These are phyloP conservation scores for Carassius carassius DNA, from an alignment of 2,113 vertebrate genomes.

Conservation along the genomic window DNA sequence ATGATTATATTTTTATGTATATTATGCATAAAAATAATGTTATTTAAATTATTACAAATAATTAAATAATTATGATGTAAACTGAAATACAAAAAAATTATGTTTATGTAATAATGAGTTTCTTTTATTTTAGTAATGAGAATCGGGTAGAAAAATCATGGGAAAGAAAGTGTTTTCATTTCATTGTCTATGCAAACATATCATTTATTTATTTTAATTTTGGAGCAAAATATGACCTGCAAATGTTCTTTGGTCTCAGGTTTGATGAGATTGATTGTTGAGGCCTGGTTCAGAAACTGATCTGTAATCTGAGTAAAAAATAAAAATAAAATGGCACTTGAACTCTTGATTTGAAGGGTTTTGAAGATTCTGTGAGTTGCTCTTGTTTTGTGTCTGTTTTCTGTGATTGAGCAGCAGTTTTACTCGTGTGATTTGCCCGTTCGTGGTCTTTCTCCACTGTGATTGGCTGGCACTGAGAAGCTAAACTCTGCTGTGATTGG, in stretches of 20 bases:
- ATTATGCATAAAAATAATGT: neutral
- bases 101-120: neutral
- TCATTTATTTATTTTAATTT: neutral
- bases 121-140: neutral
- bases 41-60: neutral
- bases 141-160: neutral
- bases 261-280: neutral
- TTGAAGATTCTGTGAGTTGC: constrained; percentile 14
- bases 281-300: constrained; percentile 5
- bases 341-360: neutral
- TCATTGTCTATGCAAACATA: neutral
- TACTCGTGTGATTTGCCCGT: constrained; percentile 1
- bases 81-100: neutral
- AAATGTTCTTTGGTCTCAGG: neutral
- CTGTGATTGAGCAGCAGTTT: constrained; percentile 58
- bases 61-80: neutral
- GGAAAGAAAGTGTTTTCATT: neutral
- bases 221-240: neutral
- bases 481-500: constrained; percentile 41
- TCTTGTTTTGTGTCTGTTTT: constrained; percentile 43
- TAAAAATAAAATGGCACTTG: constrained; percentile 18
- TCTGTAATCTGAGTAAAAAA: no score
- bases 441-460: constrained; percentile 4
- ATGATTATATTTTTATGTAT: neutral
- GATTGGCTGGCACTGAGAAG: constrained; percentile 23